Percentiles rank a stretch among this genome's conserved stretches.
Evolutionary conservation across 1,140 invertebrate genomes (phyloP).

Genomic region (Drosophila willistoni): DNA sequence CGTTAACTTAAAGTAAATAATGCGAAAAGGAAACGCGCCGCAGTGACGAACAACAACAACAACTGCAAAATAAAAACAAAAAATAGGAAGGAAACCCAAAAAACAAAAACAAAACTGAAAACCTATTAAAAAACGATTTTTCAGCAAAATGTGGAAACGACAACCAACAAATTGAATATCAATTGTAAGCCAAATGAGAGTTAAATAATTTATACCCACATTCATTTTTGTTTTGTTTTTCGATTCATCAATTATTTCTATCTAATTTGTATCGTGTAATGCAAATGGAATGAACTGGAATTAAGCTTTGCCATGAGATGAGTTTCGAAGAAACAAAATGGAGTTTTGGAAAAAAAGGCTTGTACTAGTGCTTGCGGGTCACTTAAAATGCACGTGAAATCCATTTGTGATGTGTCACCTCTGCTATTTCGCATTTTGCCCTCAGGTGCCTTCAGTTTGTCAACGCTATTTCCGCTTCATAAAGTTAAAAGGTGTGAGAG

Average conservation of each 20-base stretch:
- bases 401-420: constrained; percentile 42
- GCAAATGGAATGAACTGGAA: constrained; percentile 38
- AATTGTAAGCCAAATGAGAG: constrained; percentile 13
- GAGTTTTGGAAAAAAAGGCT: constrained; percentile 56
- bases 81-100: not conserved
- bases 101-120: not conserved
- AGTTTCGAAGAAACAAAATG: constrained; percentile 40
- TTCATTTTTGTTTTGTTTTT: not conserved
- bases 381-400: constrained; percentile 59
- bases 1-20: constrained; percentile 41
- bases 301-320: constrained; percentile 10
- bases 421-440: constrained; percentile 5
- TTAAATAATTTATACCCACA: not conserved
- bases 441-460: constrained; percentile 39
- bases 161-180: not conserved
- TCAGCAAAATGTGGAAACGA: constrained; percentile 2
- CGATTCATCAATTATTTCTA: not conserved
- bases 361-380: constrained; percentile 38
- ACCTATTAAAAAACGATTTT: constrained; percentile 8
- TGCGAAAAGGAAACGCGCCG: constrained; percentile 30
- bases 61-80: not conserved
- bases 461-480: constrained; percentile 33
- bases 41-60: constrained; percentile 7
- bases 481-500: constrained; percentile 2
- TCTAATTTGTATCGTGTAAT: constrained; percentile 25